A percentile compares a stretch with the other conserved stretches of the same genome.
Conservation (phyloP, 2,888 invertebrate genomes). For the Dromius quadrimaculatus region DNA sequence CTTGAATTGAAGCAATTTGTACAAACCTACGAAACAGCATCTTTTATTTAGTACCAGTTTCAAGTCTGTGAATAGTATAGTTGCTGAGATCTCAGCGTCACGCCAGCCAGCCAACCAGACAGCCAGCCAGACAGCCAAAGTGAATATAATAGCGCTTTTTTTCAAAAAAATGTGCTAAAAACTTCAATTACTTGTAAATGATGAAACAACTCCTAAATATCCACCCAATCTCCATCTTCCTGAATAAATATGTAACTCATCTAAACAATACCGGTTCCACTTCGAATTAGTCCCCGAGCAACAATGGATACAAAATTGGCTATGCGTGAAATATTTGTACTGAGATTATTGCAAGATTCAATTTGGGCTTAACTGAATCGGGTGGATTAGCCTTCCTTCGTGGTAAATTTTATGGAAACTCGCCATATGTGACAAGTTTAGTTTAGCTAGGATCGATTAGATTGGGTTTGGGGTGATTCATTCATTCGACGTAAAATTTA, state of each 20-base stretch:
- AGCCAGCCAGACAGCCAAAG: too few species aligned
- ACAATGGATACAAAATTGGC: slow-evolving; percentile 46
- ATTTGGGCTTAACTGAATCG: slow-evolving; percentile 50
- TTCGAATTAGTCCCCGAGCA: neutral
- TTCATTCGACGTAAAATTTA: slow-evolving; percentile 27
- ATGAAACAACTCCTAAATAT: too few species aligned
- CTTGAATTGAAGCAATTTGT: too few species aligned
- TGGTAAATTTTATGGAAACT: slow-evolving; percentile 46
- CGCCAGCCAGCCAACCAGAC: too few species aligned
- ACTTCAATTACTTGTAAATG: too few species aligned
- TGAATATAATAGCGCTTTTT: too few species aligned
- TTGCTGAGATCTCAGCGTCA: too few species aligned
- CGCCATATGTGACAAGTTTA: slow-evolving; percentile 48
- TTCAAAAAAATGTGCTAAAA: too few species aligned
- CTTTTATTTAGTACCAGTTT: too few species aligned
- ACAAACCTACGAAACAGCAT: too few species aligned
- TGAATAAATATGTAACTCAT: slow-evolving; percentile 48
- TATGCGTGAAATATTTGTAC: slow-evolving; percentile 52
- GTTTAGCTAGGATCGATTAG: slow-evolving; percentile 23
- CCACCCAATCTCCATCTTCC: slow-evolving; percentile 3
- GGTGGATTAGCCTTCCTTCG: slow-evolving; percentile 43
- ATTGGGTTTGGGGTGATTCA: slow-evolving; percentile 24
- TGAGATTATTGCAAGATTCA: slow-evolving; percentile 52
- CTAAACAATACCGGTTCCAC: slow-evolving; percentile 5
- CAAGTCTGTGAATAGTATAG: too few species aligned